Percentiles rank a stretch among this genome's conserved stretches.
Evolutionary conservation across 2,888 invertebrate species (phyloP).

Genomic region (Nomada ferruginata): DNA sequence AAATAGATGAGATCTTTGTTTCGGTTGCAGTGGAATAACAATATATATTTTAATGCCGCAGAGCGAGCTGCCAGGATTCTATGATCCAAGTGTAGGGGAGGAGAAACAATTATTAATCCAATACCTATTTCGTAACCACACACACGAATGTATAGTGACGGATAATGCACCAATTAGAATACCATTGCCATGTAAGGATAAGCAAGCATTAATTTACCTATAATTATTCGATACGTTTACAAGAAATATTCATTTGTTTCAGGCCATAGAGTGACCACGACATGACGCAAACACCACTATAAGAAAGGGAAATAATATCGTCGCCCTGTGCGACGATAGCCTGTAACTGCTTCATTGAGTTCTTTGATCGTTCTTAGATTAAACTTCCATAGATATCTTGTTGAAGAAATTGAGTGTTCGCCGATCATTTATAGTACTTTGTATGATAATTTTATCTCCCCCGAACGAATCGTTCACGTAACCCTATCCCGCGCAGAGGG

Average conservation of each 20-base stretch:
- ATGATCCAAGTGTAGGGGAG: constrained; percentile 97
- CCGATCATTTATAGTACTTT: constrained; percentile 64
- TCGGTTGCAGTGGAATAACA: not conserved
- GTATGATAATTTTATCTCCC: constrained; percentile 53
- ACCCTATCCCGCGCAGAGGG: not conserved
- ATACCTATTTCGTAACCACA: constrained; percentile 92
- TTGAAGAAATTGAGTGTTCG: constrained; percentile 62
- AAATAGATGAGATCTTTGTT: not conserved
- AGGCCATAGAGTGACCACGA: constrained; percentile 84
- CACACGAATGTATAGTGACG: constrained; percentile 91
- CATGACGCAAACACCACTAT: constrained; percentile 79
- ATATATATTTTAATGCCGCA: constrained; percentile 81
- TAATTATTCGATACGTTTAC: not conserved
- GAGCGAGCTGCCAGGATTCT: constrained; percentile 98
- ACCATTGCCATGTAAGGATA: constrained; percentile 89
- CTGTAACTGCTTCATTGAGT: constrained; percentile 38
- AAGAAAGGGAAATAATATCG: constrained; percentile 55
- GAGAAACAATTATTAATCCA: constrained; percentile 94
- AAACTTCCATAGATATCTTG: constrained; percentile 53
- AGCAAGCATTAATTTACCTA: not conserved
- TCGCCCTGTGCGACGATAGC: constrained; percentile 44
- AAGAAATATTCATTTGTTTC: constrained; percentile 59
- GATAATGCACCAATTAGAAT: constrained; percentile 93
- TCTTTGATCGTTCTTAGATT: constrained; percentile 63
- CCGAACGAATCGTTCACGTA: constrained; percentile 22